Evolutionary conservation across 2,888 invertebrate species (phyloP), one percentile per base, ranked within the genome.

Genomic region (Masnerella sp.): DNA sequence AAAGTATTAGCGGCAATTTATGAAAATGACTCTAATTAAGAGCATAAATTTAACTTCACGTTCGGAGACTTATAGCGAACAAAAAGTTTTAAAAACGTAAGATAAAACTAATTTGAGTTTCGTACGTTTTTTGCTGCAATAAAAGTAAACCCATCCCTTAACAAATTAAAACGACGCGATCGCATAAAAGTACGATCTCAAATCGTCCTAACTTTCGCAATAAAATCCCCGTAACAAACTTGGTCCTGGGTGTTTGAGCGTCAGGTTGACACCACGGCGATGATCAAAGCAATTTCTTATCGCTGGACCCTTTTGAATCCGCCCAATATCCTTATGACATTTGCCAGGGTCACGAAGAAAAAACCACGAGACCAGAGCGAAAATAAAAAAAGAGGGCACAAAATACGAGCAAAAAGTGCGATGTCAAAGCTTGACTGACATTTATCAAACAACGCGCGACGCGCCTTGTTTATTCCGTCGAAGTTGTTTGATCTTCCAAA

Each of bases 401-500:
- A n/a, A n/a, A n/a, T n/a, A n/a, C n/a, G n/a, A n/a, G n/a, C n/a
- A n/a, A n/a, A n/a, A n/a, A n/a, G n/a, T n/a, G n/a, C n/a, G 14
- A 28, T 22, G 28, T 42, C 51, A 51, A 51, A 51, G 51, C 5
- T 18, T 32, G 49, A 30, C 18, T 9, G 49, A 61, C 61, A 49
- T 49, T 61, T 38, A 40, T 49, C 28, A 49, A 61, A 49, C 30
- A 58, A 43, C 47, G 49, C 34, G 15, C 7, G 34, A 11, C 25
- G 14, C 36, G 7, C 12, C 25, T 20, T 49, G 49, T 49, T 49
- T 40, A 38, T 45, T 11, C 14, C 30, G 28, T 43, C 49, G 11
- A 61, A 61, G 49, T 40, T 61, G 42, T 51, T 62, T 62, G 40
- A 62, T 62, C 51, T 62, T 51, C 14, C 47, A 32, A 49, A 47